Base-by-base conservation (phyloP, 2,888 invertebrate genomes). In the Cataglyphis rosenhaueri region DNA sequence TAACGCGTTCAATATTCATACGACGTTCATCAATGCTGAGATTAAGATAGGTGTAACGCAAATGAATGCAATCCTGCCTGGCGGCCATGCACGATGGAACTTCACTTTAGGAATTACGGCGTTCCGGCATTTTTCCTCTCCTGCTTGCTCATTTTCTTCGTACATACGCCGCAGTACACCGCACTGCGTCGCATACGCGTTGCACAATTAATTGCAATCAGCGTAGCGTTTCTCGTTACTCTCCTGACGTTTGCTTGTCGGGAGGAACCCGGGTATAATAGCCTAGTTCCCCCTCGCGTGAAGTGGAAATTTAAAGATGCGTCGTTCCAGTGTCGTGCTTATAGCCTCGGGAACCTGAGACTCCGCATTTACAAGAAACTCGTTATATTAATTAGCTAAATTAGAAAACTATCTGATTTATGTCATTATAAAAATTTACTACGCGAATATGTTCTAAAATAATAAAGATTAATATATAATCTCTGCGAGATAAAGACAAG, bases 191-290 rank as follows among this genome's bases (percentile, higher is more conserved):
- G 44, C 73, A 55, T 73, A 57, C 74, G 55, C 65, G 70, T 82
- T 82, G 74, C 81, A 81, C 84, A 84, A 85, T 87, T 87, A 87
- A 87, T 87, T 87, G 82, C 82, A 85, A 87, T 82, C 85, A 87
- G 64, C 81, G 78, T 84, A 83, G 81, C 78, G 85, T 84, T 84
- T 84, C 84, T 83, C 82, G 81, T 85, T 84, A 81, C 81, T 68
- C 65, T 57, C 44, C 48, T 21, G 61, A 65, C 18, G 79, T 52
- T 18, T 25, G 64, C 68, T 71, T 44, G 44, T 35, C 65, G 61
- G 70, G 12, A 59, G 52, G 73, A 44, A 62, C 71, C 2, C 35
- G 61, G 18, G n/a, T 65, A 71, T 74, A 84, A 81, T 65, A 62
- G 15, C 61, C 25, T 25, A 1, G 59, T 68, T 75, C 29, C 21